phyloP scores from a whole-genome alignment of 2,888 invertebrate species.

The Drosophila ochracea region DNA sequence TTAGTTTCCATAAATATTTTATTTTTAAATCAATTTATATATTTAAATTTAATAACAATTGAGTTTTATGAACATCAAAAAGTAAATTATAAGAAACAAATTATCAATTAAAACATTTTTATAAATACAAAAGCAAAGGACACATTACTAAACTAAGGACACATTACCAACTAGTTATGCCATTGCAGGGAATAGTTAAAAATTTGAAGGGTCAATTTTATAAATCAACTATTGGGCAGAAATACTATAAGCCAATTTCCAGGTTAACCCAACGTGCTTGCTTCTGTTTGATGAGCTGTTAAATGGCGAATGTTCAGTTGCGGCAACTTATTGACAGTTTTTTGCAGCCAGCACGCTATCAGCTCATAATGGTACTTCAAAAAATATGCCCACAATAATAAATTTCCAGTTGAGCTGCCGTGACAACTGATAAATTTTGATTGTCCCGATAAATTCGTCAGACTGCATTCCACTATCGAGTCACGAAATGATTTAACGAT shows the following conservation, averaged over 20 bases:
- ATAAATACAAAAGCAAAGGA: background rate
- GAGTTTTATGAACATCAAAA: background rate
- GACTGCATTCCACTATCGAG: slow-evolving; percentile 16
- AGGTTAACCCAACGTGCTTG: background rate
- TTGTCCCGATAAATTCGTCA: slow-evolving; percentile 37
- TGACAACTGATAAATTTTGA: slow-evolving; percentile 54
- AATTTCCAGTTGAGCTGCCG: slow-evolving; percentile 55
- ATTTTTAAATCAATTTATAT: background rate
- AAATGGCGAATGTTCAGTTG: slow-evolving; percentile 47
- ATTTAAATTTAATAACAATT: too few species aligned
- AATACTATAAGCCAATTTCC: background rate
- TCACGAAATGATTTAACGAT: slow-evolving; percentile 60
- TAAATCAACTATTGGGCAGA: background rate
- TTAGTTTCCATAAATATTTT: too few species aligned
- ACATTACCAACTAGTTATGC: background rate
- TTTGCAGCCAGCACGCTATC: slow-evolving; percentile 48
- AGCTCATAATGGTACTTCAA: slow-evolving; percentile 57
- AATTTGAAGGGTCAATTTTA: background rate
- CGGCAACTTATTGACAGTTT: slow-evolving; percentile 52
- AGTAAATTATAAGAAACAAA: background rate
- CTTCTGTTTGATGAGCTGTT: slow-evolving; percentile 66
- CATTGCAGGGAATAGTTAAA: background rate
- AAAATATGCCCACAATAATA: slow-evolving; percentile 61
- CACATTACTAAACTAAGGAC: background rate
- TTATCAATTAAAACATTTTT: background rate